Evolutionary conservation across 2,113 vertebrate species (phyloP).

Genomic region (Vimba vimba): DNA sequence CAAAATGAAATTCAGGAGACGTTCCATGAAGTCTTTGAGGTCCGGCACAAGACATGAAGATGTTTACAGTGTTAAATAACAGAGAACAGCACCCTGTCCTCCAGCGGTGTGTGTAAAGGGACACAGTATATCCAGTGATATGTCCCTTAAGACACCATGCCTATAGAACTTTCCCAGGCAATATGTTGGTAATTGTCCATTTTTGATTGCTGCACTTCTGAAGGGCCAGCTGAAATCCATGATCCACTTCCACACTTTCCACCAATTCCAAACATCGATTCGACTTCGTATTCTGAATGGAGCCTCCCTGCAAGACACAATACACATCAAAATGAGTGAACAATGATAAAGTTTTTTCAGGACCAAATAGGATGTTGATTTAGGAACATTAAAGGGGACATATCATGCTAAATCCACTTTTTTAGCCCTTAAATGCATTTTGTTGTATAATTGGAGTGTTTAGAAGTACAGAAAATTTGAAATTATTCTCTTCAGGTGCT

Average conservation of each 20-base stretch:
- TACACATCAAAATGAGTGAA: neutral
- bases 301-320: constrained; percentile 80
- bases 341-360: neutral
- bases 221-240: constrained; percentile 85
- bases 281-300: constrained; percentile 92
- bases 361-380: neutral
- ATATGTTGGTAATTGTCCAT: constrained; percentile 91
- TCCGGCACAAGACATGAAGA: constrained; percentile 18
- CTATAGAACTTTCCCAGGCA: constrained; percentile 80
- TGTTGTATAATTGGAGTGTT: too few relatives aligned
- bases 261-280: constrained; percentile 90
- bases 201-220: constrained; percentile 90
- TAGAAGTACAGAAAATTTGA: too few relatives aligned
- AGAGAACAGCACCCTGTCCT: constrained; percentile 10
- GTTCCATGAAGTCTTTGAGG: constrained; percentile 7
- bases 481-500: too few relatives aligned
- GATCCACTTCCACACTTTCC: constrained; percentile 82
- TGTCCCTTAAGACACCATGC: neutral
- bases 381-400: neutral
- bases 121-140: neutral
- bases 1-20: constrained; percentile 13
- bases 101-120: neutral
- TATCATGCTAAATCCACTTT: too few relatives aligned
- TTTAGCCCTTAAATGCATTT: too few relatives aligned
- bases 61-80: constrained; percentile 21